Percentiles rank a stretch among this genome's conserved stretches.
phyloP scores from a whole-genome alignment of 2,113 vertebrate genomes.

The Epinephelus cyanopodus region DNA sequence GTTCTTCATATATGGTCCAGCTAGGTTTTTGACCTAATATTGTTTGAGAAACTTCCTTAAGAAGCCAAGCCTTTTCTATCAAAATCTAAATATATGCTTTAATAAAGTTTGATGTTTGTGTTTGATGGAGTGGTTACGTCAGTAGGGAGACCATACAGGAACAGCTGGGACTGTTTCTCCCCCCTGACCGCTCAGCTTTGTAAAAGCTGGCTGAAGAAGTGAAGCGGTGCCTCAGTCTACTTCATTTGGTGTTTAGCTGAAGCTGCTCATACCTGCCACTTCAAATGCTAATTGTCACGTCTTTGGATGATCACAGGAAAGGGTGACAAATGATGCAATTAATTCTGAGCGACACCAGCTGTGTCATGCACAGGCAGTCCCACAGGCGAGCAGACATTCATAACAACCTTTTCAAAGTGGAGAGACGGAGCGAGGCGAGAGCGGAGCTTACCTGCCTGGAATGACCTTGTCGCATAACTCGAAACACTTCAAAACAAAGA shows the following conservation, averaged over 20 bases:
- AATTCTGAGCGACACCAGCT: slow-evolving; percentile 46
- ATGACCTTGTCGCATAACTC: slow-evolving; percentile 2
- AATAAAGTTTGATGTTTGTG: not conserved
- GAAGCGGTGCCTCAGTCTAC: not conserved
- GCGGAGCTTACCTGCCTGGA: not conserved
- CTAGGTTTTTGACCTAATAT: too few relatives aligned
- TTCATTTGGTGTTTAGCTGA: not conserved
- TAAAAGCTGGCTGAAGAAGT: not conserved
- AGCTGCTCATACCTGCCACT: slow-evolving; percentile 7
- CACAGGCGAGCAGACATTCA: slow-evolving; percentile 9
- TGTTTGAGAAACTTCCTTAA: not conserved
- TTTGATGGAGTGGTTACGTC: not conserved
- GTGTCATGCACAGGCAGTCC: not conserved
- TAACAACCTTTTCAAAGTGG: slow-evolving; percentile 2
- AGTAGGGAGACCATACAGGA: not conserved
- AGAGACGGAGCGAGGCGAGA: not conserved
- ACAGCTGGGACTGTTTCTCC: not conserved
- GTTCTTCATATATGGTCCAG: too few relatives aligned
- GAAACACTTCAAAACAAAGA: slow-evolving; percentile 32
- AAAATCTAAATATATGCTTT: not conserved
- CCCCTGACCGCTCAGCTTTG: not conserved
- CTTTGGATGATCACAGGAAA: slow-evolving; percentile 24
- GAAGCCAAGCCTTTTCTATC: not conserved
- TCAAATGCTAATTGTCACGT: slow-evolving; percentile 32
- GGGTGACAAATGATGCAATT: slow-evolving; percentile 52